A percentile compares a stretch with the other conserved stretches of the same genome.
phyloP scores from a whole-genome alignment of 2,797 vertebrate genomes.

The Paguma larvata region DNA sequence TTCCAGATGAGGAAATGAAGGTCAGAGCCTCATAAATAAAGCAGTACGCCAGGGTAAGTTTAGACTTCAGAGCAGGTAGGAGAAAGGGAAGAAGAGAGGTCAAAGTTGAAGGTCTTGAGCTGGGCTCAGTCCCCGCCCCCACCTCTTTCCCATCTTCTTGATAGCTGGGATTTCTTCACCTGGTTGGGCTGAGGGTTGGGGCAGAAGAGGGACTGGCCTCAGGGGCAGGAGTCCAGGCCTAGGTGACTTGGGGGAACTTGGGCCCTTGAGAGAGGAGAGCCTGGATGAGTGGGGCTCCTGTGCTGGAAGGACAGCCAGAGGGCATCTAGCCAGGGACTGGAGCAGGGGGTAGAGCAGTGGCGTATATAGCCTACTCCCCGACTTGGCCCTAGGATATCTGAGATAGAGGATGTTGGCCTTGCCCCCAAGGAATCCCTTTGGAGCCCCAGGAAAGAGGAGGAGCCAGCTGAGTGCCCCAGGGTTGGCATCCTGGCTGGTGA shows the following conservation, averaged over 20 bases:
- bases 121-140: not conserved
- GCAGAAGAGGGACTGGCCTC: not conserved
- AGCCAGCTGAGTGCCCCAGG: conserved; percentile 22
- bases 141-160: not conserved
- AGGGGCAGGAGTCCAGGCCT: not conserved
- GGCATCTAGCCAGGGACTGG: not conserved
- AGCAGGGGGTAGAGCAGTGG: not conserved
- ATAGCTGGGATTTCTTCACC: conserved; percentile 24
- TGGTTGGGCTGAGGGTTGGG: not conserved
- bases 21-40: not conserved
- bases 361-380: not conserved
- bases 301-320: conserved; percentile 20
- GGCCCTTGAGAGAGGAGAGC: conserved; percentile 6
- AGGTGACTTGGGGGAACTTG: not conserved
- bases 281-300: not conserved
- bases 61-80: not conserved
- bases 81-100: not conserved
- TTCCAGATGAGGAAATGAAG: conserved; percentile 4
- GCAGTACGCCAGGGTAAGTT: not conserved
- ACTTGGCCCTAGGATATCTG: not conserved
- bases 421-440: conserved; percentile 34
- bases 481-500: not conserved
- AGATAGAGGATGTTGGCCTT: not conserved
- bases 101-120: not conserved
- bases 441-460: not conserved